phyloP scores from a whole-genome alignment of 2,888 invertebrate genomes.

The Spialia ferax region DNA sequence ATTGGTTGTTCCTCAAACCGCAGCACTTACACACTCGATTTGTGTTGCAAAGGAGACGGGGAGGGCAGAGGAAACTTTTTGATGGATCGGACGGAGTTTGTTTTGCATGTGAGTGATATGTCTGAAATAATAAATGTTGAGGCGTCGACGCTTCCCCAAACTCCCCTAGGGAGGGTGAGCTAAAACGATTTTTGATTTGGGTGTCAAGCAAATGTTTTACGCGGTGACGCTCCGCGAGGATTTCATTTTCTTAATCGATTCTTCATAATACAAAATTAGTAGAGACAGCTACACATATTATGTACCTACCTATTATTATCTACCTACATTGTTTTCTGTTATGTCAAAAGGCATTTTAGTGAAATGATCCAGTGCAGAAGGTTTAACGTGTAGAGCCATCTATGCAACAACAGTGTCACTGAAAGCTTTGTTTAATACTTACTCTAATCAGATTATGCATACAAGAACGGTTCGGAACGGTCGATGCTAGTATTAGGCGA shows the following conservation, averaged over 20 bases:
- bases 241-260: constrained; percentile 86
- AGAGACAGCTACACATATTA: constrained; percentile 36
- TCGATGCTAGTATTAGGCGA: constrained; percentile 73
- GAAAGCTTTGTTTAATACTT: constrained; percentile 82
- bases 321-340: constrained; percentile 14
- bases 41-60: constrained; percentile 64
- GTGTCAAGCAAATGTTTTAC: constrained; percentile 87
- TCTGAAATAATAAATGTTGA: constrained; percentile 87
- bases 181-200: constrained; percentile 87
- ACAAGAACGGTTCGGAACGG: constrained; percentile 80
- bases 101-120: constrained; percentile 87
- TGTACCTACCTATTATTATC: too few relatives aligned
- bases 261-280: constrained; percentile 70
- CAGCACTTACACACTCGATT: constrained; percentile 85
- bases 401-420: constrained; percentile 65
- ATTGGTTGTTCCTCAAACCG: constrained; percentile 58
- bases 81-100: constrained; percentile 86
- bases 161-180: constrained; percentile 76
- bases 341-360: constrained; percentile 4
- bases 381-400: constrained; percentile 25
- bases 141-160: constrained; percentile 82
- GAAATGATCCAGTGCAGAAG: constrained; percentile 23
- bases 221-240: constrained; percentile 78
- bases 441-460: constrained; percentile 85
- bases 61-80: constrained; percentile 72